Evolutionary conservation across 2,797 vertebrate species (phyloP), one percentile per base, ranked within the genome.

Genomic region (Eulemur mongoz): DNA sequence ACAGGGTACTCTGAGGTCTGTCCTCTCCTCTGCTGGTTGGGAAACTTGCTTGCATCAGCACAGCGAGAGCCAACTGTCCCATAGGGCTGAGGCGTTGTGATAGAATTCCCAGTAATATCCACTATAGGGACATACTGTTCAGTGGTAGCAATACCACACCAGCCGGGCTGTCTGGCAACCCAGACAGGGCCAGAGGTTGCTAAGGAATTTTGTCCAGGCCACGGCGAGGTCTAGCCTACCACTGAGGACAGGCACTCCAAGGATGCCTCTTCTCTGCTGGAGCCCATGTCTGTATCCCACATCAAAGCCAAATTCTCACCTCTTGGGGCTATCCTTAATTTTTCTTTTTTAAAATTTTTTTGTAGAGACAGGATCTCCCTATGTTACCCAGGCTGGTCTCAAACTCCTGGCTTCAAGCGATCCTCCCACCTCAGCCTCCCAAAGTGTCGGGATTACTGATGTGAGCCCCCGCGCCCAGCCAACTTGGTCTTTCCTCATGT

Each of bases 221-320:
- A 2, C 14, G 48, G 85, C 0, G 7, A 61, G 18, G 45, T 8
- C 20, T 30, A 48, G 23, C 43, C 61, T 43, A n/a, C 35, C 2
- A 32, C 0, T 27, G 48, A 91, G 25, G 48, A 40, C 35, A 18
- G 15, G 38, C 0, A 1, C 11, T 32, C 43, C 70, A 40, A 38
- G 57, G 22, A 20, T 0, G 0, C 10, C 22, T 43, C 22, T 54
- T 61, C 17, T n/a, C 48, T n/a, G 2, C 17, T 20, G 3, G 14
- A 30, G 22, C 48, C n/a, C 2, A 0, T 15, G 7, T 65, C 35
- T 38, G 2, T 43, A n/a, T n/a, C 11, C 13, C 27, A 52, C n/a
- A 45, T 8, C 59, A 59, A 17, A 10, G 8, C 45, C 72, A 32
- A 43, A 3, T 32, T 40, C 30, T 70, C 18, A 20, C 25, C 48